Percentiles rank a stretch among this genome's conserved stretches.
These are phyloP conservation scores for Protaetia brevitarsis DNA, from an alignment of 1,140 invertebrate species.

Conservation along the genomic window DNA sequence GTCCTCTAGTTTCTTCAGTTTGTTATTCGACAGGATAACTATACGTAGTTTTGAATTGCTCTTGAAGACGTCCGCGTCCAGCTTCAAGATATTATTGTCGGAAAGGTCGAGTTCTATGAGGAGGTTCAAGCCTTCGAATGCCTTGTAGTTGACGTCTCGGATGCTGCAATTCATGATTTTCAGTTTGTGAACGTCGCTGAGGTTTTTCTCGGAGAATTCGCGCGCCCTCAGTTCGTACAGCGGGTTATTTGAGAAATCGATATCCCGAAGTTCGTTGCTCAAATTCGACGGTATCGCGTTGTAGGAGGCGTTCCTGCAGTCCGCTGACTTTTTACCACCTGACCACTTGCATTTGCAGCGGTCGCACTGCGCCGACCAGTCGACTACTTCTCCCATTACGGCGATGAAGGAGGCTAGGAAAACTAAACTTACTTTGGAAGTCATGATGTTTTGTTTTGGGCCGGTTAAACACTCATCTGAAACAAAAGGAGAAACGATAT, in stretches of 20 bases:
- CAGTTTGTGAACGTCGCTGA: slow-evolving; percentile 80
- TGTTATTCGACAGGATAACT: slow-evolving; percentile 70
- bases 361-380: slow-evolving; percentile 57
- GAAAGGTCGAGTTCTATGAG: slow-evolving; percentile 84
- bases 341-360: slow-evolving; percentile 76
- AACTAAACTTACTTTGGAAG: slow-evolving; percentile 23
- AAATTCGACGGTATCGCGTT: slow-evolving; percentile 66
- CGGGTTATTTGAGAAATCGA: slow-evolving; percentile 72
- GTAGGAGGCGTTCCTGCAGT: slow-evolving; percentile 60
- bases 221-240: slow-evolving; percentile 62
- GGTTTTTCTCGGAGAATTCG: slow-evolving; percentile 65
- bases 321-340: slow-evolving; percentile 76
- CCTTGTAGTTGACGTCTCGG: slow-evolving; percentile 63
- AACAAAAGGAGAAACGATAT: not conserved
- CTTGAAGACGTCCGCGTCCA: slow-evolving; percentile 69
- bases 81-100: slow-evolving; percentile 65
- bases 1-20: slow-evolving; percentile 66
- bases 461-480: not conserved
- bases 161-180: slow-evolving; percentile 70
- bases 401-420: slow-evolving; percentile 29
- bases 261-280: slow-evolving; percentile 69
- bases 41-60: slow-evolving; percentile 66
- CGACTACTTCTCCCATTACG: slow-evolving; percentile 44
- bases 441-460: not conserved
- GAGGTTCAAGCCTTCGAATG: slow-evolving; percentile 71